phyloP scores from a whole-genome alignment of 2,797 vertebrate genomes.

The Myotis findleyi region DNA sequence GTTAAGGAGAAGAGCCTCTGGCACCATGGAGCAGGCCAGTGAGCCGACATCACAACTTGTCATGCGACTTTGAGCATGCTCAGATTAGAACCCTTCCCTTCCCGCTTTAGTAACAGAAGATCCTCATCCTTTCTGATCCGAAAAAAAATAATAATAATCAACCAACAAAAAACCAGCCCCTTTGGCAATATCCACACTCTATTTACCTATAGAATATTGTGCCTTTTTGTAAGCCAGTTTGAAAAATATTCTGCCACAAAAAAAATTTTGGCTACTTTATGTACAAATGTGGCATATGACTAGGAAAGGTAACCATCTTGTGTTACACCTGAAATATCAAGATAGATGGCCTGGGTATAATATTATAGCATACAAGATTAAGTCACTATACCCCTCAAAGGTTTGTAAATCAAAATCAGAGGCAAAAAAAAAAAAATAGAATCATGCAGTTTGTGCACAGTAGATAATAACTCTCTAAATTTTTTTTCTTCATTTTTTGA shows the following conservation, averaged over 20 bases:
- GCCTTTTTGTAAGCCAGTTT: conserved; percentile 74
- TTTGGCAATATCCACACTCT: conserved; percentile 62
- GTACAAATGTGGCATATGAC: conserved; percentile 52
- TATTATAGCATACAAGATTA: conserved; percentile 29
- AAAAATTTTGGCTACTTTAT: conserved; percentile 62
- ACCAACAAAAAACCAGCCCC: neutral
- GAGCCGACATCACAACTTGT: neutral
- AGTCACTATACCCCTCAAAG: conserved; percentile 67
- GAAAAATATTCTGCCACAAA: conserved; percentile 36
- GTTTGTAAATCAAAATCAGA: conserved; percentile 66
- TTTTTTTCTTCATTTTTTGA: conserved; percentile 44
- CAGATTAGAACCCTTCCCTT: conserved; percentile 11
- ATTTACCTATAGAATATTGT: conserved; percentile 65
- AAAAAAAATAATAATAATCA: neutral
- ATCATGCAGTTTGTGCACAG: conserved; percentile 59
- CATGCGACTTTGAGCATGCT: conserved; percentile 51
- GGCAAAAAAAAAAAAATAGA: conserved; percentile 61
- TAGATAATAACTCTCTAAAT: conserved; percentile 52
- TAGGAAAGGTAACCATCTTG: conserved; percentile 63
- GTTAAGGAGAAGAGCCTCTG: neutral
- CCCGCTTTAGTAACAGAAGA: neutral
- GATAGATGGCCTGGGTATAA: conserved; percentile 26
- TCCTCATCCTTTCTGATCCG: conserved; percentile 67
- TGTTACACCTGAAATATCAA: conserved; percentile 75
- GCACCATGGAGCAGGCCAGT: neutral